Percentiles rank a stretch among this genome's conserved stretches.
phyloP scores from a whole-genome alignment of 1,140 invertebrate species.

The Hermetia illucens region DNA sequence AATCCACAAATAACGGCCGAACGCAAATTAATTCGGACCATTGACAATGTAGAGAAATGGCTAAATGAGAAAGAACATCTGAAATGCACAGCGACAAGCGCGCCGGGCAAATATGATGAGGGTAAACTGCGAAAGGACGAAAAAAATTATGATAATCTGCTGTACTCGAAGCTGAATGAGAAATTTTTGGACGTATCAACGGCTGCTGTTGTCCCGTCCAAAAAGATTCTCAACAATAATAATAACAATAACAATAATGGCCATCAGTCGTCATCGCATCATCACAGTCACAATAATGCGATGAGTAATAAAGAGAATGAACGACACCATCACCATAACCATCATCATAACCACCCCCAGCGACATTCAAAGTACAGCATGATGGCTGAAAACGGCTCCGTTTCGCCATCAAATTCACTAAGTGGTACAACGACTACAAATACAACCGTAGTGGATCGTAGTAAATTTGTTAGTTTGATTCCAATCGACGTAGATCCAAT shows the following conservation, averaged over 20 bases:
- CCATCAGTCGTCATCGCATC: too few species aligned
- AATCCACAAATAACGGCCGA: constrained; percentile 5
- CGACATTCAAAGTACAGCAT: too few species aligned
- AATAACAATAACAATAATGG: background rate
- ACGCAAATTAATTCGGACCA: constrained; percentile 5
- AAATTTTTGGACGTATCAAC: constrained; percentile 26
- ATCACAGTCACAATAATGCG: too few species aligned
- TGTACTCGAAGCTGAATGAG: constrained; percentile 26
- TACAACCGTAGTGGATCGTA: too few species aligned
- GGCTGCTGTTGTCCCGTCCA: constrained; percentile 12
- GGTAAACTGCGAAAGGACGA: constrained; percentile 16
- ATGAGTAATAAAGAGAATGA: constrained; percentile 3
- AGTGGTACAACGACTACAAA: too few species aligned
- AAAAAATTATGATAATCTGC: constrained; percentile 26
- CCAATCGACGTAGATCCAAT: constrained; percentile 17
- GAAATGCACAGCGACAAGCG: background rate
- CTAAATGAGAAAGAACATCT: constrained; percentile 1
- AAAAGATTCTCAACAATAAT: background rate
- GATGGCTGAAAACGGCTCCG: too few species aligned
- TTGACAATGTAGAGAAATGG: constrained; percentile 11
- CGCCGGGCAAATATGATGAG: too few species aligned
- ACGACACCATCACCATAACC: constrained; percentile 16
- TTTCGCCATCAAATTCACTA: background rate
- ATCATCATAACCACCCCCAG: constrained; percentile 15
- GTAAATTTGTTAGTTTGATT: constrained; percentile 9